These are phyloP conservation scores for Odontocolon sp. DNA, from an alignment of 2,888 invertebrate species.

Conservation along the genomic window DNA sequence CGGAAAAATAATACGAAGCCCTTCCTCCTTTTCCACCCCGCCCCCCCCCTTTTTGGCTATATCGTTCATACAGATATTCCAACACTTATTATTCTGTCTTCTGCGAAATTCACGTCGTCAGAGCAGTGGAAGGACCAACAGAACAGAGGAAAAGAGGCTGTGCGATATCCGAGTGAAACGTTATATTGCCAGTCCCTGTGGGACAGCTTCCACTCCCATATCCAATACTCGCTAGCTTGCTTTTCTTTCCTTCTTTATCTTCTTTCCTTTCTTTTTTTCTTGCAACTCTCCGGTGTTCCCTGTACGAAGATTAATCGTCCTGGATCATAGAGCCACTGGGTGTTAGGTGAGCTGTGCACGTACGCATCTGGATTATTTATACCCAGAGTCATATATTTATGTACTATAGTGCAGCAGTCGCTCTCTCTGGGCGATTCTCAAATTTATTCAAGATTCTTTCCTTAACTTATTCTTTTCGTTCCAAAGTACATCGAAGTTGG, in stretches of 20 bases:
- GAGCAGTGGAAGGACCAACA: neutral
- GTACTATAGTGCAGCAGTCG: slow-evolving; percentile 9
- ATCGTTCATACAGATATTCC: slow-evolving; percentile 43
- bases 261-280: slow-evolving; percentile 6
- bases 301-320: slow-evolving; percentile 75
- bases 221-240: slow-evolving; percentile 66
- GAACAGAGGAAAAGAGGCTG: slow-evolving; percentile 6
- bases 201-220: slow-evolving; percentile 69
- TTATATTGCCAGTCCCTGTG: slow-evolving; percentile 74
- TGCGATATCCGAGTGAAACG: slow-evolving; percentile 70
- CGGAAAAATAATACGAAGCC: slow-evolving; percentile 42
- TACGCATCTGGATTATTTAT: slow-evolving; percentile 61
- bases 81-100: slow-evolving; percentile 52
- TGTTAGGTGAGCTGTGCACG: slow-evolving; percentile 64
- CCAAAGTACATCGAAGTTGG: slow-evolving; percentile 13
- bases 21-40: too few relatives aligned
- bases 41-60: too few relatives aligned
- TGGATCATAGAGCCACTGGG: slow-evolving; percentile 71
- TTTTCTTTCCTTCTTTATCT: slow-evolving; percentile 32
- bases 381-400: slow-evolving; percentile 49
- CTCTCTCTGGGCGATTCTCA: slow-evolving; percentile 32
- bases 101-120: slow-evolving; percentile 2
- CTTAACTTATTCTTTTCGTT: neutral
- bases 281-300: slow-evolving; percentile 28
- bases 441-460: slow-evolving; percentile 41